These are phyloP conservation scores for Meloidogyne floridensis DNA, from an alignment of 1,140 invertebrate species.

Conservation along the genomic window DNA sequence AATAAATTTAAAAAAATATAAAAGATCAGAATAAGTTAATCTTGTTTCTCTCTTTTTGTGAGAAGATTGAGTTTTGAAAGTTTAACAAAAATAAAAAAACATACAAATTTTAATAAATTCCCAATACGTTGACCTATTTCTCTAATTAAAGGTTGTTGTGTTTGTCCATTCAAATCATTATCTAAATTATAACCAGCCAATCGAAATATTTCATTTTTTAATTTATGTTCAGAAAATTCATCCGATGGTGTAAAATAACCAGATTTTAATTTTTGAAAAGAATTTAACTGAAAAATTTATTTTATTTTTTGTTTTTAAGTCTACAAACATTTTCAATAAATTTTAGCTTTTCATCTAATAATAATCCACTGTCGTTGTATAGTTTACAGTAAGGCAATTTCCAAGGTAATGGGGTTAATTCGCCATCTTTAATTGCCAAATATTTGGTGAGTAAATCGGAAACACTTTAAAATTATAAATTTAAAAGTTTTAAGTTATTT, in stretches of 20 bases:
- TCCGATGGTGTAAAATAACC: not conserved
- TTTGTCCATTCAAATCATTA: not conserved
- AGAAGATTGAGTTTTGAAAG: too few species aligned
- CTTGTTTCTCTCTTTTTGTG: not conserved
- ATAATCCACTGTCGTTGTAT: not conserved
- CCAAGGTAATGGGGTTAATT: conserved; percentile 37
- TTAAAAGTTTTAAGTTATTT: too few species aligned
- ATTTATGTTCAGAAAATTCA: conserved; percentile 4
- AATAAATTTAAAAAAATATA: not conserved
- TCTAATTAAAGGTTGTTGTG: conserved; percentile 12
- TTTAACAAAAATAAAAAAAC: not conserved
- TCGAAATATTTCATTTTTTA: conserved; percentile 20
- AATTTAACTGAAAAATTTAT: not conserved
- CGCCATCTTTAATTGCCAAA: conserved; percentile 16
- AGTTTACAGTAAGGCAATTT: conserved; percentile 16
- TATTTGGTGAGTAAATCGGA: conserved; percentile 36
- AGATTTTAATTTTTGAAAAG: conserved; percentile 15
- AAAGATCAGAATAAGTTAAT: not conserved
- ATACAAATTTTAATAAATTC: conserved; percentile 31
- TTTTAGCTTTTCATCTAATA: conserved; percentile 22
- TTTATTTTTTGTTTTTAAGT: not conserved
- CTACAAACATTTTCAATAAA: conserved; percentile 5
- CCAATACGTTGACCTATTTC: conserved; percentile 33
- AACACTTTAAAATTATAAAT: conserved; percentile 4
- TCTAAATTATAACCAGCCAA: conserved; percentile 13